These are phyloP conservation scores for Marmota monax DNA, from an alignment of 2,113 vertebrate species.

Conservation along the genomic window DNA sequence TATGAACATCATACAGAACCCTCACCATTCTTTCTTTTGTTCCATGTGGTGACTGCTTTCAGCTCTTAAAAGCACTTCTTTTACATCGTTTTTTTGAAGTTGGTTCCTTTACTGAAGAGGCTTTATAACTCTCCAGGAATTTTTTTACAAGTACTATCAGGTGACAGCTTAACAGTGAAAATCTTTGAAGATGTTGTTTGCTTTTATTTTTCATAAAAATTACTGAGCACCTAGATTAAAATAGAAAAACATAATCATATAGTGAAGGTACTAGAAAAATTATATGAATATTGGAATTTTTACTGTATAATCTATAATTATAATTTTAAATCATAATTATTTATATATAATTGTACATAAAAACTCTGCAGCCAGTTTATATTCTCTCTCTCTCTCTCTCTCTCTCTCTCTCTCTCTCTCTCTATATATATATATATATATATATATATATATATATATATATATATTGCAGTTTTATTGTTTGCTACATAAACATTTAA, in stretches of 20 bases:
- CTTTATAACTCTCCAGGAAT: conserved; percentile 41
- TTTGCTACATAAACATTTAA: background rate
- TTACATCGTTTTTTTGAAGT: conserved; percentile 71
- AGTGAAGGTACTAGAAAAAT: background rate
- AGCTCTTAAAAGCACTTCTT: conserved; percentile 60
- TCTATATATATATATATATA: too few relatives aligned
- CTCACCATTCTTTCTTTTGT: conserved; percentile 58
- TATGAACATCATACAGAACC: conserved; percentile 69
- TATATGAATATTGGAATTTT: background rate
- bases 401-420: too few relatives aligned
- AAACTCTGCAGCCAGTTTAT: background rate
- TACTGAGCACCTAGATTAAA: background rate
- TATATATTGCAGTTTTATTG: background rate
- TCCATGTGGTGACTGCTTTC: conserved; percentile 57
- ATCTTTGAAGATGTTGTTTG: conserved; percentile 25
- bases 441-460: too few relatives aligned
- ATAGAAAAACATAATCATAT: background rate
- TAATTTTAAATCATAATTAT: background rate
- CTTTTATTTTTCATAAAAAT: conserved; percentile 24
- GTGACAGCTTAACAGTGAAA: background rate
- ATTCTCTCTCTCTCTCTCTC: too few relatives aligned
- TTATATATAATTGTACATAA: background rate
- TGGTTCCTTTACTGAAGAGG: conserved; percentile 53
- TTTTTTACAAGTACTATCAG: conserved; percentile 62
- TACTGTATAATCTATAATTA: background rate